Conservation (phyloP, 2,113 vertebrate genomes). For the Chlorodrepanis virens region DNA sequence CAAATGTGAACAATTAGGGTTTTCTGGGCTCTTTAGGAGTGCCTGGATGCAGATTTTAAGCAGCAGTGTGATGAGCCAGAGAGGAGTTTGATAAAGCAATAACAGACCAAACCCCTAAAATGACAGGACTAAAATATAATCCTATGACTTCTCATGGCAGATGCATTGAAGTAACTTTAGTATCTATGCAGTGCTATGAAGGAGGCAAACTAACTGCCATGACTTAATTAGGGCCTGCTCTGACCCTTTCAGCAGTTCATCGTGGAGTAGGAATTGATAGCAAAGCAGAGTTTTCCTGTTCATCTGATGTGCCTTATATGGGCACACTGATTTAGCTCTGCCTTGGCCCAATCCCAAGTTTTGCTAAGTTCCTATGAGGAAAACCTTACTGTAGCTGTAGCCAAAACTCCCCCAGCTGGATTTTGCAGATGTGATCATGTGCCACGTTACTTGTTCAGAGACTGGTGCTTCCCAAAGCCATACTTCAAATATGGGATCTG, state of each 20-base stretch:
- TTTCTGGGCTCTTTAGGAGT: background rate
- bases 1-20: background rate
- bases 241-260: background rate
- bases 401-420: background rate
- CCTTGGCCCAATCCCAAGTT: background rate
- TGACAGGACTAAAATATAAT: background rate
- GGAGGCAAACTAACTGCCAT: background rate
- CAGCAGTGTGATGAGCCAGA: background rate
- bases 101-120: background rate
- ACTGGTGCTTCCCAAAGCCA: background rate
- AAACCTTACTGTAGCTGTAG: background rate
- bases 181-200: background rate
- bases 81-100: background rate
- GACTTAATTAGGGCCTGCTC: background rate
- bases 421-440: background rate
- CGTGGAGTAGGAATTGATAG: background rate
- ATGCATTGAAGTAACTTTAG: background rate
- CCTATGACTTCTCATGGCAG: background rate
- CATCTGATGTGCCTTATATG: background rate
- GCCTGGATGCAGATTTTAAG: background rate
- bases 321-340: background rate
- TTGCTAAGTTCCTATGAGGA: background rate
- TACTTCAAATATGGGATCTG: background rate
- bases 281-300: background rate
- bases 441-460: background rate